Percentiles rank a stretch among this genome's conserved stretches.
Evolutionary conservation across 2,797 vertebrate genomes (phyloP).

Genomic region (Enteromius paludinosus): DNA sequence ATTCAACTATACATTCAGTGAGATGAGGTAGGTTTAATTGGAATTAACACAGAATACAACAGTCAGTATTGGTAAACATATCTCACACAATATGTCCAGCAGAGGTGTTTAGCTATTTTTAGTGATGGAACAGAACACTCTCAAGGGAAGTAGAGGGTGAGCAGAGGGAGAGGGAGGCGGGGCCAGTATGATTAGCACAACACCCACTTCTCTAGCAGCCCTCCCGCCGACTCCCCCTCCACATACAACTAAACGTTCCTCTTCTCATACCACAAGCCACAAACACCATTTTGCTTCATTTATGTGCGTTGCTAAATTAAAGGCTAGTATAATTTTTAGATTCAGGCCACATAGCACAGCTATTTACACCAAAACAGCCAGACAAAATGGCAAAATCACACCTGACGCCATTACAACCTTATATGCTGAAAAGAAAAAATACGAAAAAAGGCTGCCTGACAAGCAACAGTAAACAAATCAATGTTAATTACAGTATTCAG

Average conservation of each 20-base stretch:
- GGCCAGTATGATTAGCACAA: constrained; percentile 61
- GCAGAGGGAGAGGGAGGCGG: constrained; percentile 69
- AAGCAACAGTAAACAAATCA: not conserved
- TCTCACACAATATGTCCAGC: not conserved
- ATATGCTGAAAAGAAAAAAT: too few relatives aligned
- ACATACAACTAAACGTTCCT: constrained; percentile 35
- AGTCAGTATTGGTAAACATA: not conserved
- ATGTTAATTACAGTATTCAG: not conserved
- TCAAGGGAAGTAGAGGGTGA: constrained; percentile 61
- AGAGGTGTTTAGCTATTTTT: not conserved
- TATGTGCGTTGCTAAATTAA: not conserved
- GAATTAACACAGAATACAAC: not conserved
- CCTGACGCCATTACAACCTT: not conserved
- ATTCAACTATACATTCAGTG: not conserved
- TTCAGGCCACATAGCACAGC: not conserved
- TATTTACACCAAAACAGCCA: not conserved
- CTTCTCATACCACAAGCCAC: not conserved
- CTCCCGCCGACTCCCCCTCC: constrained; percentile 65
- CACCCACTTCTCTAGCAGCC: constrained; percentile 65
- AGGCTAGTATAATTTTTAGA: not conserved
- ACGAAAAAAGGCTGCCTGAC: not conserved
- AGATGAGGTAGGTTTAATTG: not conserved
- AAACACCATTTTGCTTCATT: not conserved
- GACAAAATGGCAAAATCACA: not conserved
- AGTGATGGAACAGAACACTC: constrained; percentile 27